Conservation (phyloP, 2,797 vertebrate species). For the Antennarius maculatus region DNA sequence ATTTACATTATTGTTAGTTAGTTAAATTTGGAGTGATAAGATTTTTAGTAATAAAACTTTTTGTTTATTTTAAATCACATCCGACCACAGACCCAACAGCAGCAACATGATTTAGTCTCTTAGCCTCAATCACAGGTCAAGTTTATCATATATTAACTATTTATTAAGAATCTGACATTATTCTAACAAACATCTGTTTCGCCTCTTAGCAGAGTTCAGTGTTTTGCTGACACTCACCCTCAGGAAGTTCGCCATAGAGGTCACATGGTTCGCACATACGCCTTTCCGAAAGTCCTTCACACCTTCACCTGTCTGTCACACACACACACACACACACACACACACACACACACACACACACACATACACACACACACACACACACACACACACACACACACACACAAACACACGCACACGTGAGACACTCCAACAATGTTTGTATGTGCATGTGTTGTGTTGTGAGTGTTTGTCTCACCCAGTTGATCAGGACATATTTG, state of each 20-base stretch:
- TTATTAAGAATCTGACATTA: no score
- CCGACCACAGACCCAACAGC: no score
- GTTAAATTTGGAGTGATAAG: no score
- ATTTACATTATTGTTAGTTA: no score
- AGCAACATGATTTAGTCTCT: no score
- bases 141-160: no score
- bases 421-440: background rate
- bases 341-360: constrained; percentile 7
- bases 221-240: constrained; percentile 73
- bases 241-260: constrained; percentile 87
- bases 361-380: constrained; percentile 6
- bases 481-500: constrained; percentile 94
- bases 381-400: constrained; percentile 6
- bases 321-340: constrained; percentile 6
- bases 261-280: constrained; percentile 89
- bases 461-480: constrained; percentile 75
- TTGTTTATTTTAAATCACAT: no score
- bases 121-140: no score
- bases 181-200: no score
- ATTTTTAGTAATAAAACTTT: no score
- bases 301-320: constrained; percentile 89
- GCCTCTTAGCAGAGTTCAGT: no score
- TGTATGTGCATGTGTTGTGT: background rate
- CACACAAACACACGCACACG: constrained; percentile 12
- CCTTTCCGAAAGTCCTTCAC: constrained; percentile 90